phyloP scores from a whole-genome alignment of 1,140 invertebrate genomes.

The Danaus plexippus region DNA sequence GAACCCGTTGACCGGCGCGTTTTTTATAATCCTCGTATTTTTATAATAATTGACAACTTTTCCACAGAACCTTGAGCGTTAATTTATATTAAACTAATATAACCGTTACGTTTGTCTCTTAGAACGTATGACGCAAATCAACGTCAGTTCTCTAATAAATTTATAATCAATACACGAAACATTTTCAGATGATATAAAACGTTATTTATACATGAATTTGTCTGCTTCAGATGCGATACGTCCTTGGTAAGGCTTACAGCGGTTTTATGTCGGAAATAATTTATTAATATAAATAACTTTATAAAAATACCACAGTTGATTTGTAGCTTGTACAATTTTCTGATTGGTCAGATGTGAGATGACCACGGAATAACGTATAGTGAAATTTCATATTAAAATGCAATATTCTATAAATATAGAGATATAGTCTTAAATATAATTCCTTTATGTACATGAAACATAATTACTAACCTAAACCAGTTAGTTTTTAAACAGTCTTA shows the following conservation, averaged over 20 bases:
- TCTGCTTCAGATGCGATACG: conserved; percentile 42
- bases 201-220: conserved; percentile 34
- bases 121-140: conserved; percentile 43
- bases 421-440: too few relatives aligned
- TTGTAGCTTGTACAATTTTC: conserved; percentile 26
- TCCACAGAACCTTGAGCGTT: too few relatives aligned
- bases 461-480: too few relatives aligned
- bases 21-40: too few relatives aligned
- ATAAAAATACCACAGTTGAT: conserved; percentile 36
- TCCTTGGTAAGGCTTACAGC: conserved; percentile 44
- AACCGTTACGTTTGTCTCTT: conserved; percentile 9
- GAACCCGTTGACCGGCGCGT: too few relatives aligned
- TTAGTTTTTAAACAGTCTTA: too few relatives aligned
- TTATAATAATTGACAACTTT: too few relatives aligned
- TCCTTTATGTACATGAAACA: too few relatives aligned
- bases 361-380: too few relatives aligned
- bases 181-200: conserved; percentile 31
- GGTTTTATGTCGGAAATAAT: conserved; percentile 35
- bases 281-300: conserved; percentile 37
- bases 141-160: conserved; percentile 38
- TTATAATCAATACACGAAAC: conserved; percentile 39
- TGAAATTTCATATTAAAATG: too few relatives aligned
- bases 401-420: too few relatives aligned
- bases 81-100: neutral
- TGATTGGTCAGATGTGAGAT: too few relatives aligned